Evolutionary conservation across 1,140 invertebrate genomes (phyloP), one percentile per base, ranked within the genome.

Genomic region (Drosophila pseudoobscura): DNA sequence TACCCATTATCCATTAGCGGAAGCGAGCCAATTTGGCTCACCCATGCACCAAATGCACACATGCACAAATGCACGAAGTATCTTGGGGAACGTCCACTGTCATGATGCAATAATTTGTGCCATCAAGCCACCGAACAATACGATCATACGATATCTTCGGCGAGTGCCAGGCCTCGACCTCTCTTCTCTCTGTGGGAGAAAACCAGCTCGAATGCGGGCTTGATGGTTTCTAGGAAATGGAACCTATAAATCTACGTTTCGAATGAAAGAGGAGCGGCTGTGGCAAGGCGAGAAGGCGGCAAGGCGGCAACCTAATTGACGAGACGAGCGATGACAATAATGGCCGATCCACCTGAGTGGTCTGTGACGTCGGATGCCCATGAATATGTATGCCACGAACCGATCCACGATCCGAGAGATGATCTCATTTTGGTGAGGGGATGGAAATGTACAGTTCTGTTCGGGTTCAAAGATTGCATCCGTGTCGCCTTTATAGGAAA

Each of bases 101-200:
- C 55, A 78, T 84, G 80, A 76, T 84, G 80, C 80, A 85, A 85
- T 85, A 85, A 85, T 85, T 84, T 75, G 59, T 77, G 73, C 59
- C 77, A 79, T 68, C 54, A 73, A 64, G 31, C 8, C 71, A 29
- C 47, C 52, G 55, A 59, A 53, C 26, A 29, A 59, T 26, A 26
- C 24, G 24, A 78, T 74, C 72, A 45, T 50, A 78, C 58, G 71
- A 85, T 84, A 60, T 43, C 62, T 65, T 62, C 66, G 22, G 50
- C 61, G 49, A 43, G 46, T 24, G 20, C 24, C 31, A 62, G 69
- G 58, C 64, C 59, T 64, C 78, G 78, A 82, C 78, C 76, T 80
- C 72, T 69, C 26, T 51, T 51, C 24, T 31, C 24, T 31, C 24
- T 24, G 20, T 22, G 31, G 43, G 52, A 73, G 52, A 73, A 73